Conservation (phyloP, 2,888 invertebrate genomes). For the Mellilla xanthometata region DNA sequence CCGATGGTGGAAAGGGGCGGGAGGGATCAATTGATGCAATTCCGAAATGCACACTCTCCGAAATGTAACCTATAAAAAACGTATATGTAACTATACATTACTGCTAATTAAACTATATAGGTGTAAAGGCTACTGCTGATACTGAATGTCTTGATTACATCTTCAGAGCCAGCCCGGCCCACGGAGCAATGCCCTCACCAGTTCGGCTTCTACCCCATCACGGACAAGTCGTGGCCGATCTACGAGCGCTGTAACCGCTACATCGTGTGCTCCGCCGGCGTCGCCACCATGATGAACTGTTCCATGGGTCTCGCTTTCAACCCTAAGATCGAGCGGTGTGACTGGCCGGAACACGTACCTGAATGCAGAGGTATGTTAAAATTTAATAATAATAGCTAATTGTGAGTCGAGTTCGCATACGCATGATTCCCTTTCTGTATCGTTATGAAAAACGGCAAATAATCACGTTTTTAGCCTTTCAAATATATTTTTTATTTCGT, state of each 20-base stretch:
- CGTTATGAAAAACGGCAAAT: too few relatives aligned
- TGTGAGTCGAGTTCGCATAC: too few relatives aligned
- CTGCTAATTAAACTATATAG: too few relatives aligned
- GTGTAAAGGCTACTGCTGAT: neutral
- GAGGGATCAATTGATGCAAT: too few relatives aligned
- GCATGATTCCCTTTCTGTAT: too few relatives aligned
- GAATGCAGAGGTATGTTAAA: slow-evolving; percentile 84
- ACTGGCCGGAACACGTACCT: slow-evolving; percentile 91
- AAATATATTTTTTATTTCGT: too few relatives aligned
- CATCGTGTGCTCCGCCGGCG: slow-evolving; percentile 89
- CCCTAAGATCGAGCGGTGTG: slow-evolving; percentile 86
- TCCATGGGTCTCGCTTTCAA: slow-evolving; percentile 90
- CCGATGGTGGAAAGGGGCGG: too few relatives aligned
- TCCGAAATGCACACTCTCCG: too few relatives aligned
- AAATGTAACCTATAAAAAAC: too few relatives aligned
- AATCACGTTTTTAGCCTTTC: too few relatives aligned
- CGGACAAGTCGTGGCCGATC: slow-evolving; percentile 23
- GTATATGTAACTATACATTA: too few relatives aligned
- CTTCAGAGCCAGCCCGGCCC: slow-evolving; percentile 84
- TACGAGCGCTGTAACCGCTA: slow-evolving; percentile 86
- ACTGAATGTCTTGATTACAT: neutral
- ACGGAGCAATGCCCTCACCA: slow-evolving; percentile 90
- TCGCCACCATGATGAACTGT: slow-evolving; percentile 84
- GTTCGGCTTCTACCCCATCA: slow-evolving; percentile 87
- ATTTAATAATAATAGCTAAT: neutral